Conservation (phyloP, 2,888 invertebrate species). For the Eilema depressum region DNA sequence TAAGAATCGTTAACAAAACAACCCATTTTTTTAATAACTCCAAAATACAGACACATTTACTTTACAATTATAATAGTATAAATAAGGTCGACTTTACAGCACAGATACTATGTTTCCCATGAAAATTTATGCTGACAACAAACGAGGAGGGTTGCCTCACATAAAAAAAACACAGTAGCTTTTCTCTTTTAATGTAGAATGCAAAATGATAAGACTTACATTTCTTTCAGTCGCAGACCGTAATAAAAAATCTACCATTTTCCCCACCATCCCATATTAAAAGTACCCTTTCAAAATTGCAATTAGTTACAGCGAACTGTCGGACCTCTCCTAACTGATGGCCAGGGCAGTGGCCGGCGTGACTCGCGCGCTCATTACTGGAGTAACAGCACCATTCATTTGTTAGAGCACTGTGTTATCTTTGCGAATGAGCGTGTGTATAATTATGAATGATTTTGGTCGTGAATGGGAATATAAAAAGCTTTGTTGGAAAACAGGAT, state of each 20-base stretch:
- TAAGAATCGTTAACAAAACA: no score
- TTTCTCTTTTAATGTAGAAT: constrained; percentile 16
- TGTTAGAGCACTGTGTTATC: constrained; percentile 39
- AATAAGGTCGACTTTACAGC: neutral
- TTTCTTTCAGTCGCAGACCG: constrained; percentile 16
- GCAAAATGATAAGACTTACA: constrained; percentile 16
- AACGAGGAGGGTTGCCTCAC: neutral
- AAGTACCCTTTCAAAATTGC: constrained; percentile 45
- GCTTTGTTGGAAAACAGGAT: constrained; percentile 5
- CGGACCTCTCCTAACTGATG: constrained; percentile 47
- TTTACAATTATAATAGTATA: no score
- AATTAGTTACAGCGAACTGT: constrained; percentile 51
- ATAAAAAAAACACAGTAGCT: constrained; percentile 3
- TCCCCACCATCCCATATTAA: constrained; percentile 19
- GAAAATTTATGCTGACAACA: constrained; percentile 9
- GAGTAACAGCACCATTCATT: constrained; percentile 35
- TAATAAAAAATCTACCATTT: constrained; percentile 26
- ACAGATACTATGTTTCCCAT: constrained; percentile 3
- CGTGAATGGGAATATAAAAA: constrained; percentile 7
- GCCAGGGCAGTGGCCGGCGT: constrained; percentile 44
- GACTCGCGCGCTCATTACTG: constrained; percentile 54
- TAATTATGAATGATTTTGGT: constrained; percentile 13
- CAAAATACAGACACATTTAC: no score
- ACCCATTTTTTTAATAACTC: no score
- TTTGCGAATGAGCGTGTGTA: constrained; percentile 17